phyloP scores from a whole-genome alignment of 1,140 invertebrate species.

The Drosophila bocki region DNA sequence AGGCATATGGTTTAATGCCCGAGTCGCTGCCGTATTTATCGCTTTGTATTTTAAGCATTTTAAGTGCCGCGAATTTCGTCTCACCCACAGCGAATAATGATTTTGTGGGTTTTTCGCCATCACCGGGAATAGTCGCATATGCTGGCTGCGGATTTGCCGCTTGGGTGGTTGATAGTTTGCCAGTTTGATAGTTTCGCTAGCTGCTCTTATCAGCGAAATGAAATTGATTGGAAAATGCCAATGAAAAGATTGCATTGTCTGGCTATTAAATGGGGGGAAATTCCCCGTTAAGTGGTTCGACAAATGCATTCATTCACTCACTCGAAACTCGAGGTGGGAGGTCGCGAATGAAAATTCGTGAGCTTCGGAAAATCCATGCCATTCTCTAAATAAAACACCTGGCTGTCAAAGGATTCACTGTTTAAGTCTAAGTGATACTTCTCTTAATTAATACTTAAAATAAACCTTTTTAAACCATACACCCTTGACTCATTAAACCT shows the following conservation, averaged over 20 bases:
- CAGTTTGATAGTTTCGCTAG: conserved; percentile 35
- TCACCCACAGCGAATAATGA: conserved; percentile 58
- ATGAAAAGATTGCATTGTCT: conserved; percentile 62
- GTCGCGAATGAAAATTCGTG: background rate
- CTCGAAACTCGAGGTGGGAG: conserved; percentile 3
- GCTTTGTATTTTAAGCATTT: conserved; percentile 74
- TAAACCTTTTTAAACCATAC: background rate
- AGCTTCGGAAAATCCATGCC: background rate
- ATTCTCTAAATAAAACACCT: background rate
- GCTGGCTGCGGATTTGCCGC: conserved; percentile 44
- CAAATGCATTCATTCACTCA: conserved; percentile 13
- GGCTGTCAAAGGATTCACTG: background rate
- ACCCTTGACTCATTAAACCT: background rate
- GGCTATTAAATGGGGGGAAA: conserved; percentile 43
- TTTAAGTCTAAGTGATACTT: too few relatives aligned
- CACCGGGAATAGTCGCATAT: conserved; percentile 39
- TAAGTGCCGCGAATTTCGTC: conserved; percentile 67
- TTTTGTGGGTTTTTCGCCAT: conserved; percentile 64
- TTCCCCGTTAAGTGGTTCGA: conserved; percentile 35
- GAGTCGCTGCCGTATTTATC: conserved; percentile 56
- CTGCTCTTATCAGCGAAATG: conserved; percentile 39
- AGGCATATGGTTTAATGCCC: conserved; percentile 65
- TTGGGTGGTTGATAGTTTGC: conserved; percentile 46
- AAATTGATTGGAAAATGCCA: conserved; percentile 75
- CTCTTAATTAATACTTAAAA: background rate